phyloP scores from a whole-genome alignment of 2,888 invertebrate genomes.

The Neria commutata region DNA sequence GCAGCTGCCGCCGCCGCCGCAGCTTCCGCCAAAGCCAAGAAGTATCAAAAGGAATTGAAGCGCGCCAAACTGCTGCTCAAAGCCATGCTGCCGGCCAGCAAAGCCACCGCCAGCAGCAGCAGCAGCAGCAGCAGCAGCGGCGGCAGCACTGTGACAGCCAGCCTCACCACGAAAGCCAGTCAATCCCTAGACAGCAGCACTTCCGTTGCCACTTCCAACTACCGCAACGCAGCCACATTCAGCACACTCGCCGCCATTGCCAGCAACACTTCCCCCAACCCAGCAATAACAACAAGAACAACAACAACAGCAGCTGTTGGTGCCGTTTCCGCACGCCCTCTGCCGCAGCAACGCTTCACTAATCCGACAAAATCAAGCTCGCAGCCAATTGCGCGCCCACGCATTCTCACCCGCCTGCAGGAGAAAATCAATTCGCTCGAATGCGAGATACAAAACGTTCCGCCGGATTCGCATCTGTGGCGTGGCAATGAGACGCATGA shows the following conservation, averaged over 20 bases:
- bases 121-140: conserved; percentile 14
- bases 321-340: conserved; percentile 14
- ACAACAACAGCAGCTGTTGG: conserved; percentile 9
- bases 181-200: conserved; percentile 8
- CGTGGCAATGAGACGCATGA: conserved; percentile 76
- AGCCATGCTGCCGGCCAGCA: conserved; percentile 36
- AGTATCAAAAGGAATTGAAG: conserved; percentile 52
- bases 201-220: not conserved
- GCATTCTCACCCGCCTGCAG: conserved; percentile 66
- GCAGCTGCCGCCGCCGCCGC: not conserved
- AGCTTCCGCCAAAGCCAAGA: conserved; percentile 36
- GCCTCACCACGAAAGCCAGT: not conserved
- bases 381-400: conserved; percentile 57
- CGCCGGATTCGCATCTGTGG: conserved; percentile 72
- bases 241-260: conserved; percentile 14
- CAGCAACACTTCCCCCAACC: not conserved
- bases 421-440: conserved; percentile 70
- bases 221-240: conserved; percentile 1
- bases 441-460: conserved; percentile 71
- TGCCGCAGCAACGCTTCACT: conserved; percentile 22
- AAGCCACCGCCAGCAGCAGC: conserved; percentile 6
- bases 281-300: conserved; percentile 5
- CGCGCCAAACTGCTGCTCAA: conserved; percentile 57
- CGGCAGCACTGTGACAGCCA: conserved; percentile 6
- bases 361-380: conserved; percentile 46